These are phyloP conservation scores for Bruchidius siliquastri DNA, from an alignment of 2,888 invertebrate species.

Conservation along the genomic window DNA sequence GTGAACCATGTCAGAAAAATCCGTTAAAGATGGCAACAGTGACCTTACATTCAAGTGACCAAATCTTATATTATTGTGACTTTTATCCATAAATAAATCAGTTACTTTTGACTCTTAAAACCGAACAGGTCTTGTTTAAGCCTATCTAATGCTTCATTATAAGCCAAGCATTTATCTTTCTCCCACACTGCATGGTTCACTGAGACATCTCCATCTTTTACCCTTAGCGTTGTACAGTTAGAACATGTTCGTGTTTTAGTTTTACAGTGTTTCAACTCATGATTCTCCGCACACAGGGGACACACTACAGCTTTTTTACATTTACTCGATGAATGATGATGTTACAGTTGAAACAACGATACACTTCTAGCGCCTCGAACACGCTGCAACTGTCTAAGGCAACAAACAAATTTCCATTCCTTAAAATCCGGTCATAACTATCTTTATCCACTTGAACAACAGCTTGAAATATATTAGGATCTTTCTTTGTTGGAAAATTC, in stretches of 20 bases:
- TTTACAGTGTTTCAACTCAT: constrained; percentile 3
- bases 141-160: not conserved
- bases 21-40: no score
- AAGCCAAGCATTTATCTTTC: constrained; percentile 4
- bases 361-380: constrained; percentile 5
- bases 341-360: constrained; percentile 1
- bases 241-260: constrained; percentile 4
- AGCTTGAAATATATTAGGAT: not conserved
- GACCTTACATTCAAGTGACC: no score
- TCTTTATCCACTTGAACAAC: not conserved
- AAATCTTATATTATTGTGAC: no score
- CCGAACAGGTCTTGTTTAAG: no score
- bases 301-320: constrained; percentile 1
- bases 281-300: constrained; percentile 3
- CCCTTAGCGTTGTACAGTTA: no score
- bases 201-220: no score
- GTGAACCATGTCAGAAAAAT: no score
- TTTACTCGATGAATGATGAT: constrained; percentile 5
- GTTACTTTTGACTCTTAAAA: no score
- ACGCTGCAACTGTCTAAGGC: constrained; percentile 6
- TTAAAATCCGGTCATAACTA: constrained; percentile 4
- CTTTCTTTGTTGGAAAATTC: constrained; percentile 1
- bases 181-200: constrained; percentile 7
- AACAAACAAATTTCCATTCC: constrained; percentile 6
- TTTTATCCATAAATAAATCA: no score